Conservation (phyloP, 1,140 invertebrate species). For the Manduca sexta region DNA sequence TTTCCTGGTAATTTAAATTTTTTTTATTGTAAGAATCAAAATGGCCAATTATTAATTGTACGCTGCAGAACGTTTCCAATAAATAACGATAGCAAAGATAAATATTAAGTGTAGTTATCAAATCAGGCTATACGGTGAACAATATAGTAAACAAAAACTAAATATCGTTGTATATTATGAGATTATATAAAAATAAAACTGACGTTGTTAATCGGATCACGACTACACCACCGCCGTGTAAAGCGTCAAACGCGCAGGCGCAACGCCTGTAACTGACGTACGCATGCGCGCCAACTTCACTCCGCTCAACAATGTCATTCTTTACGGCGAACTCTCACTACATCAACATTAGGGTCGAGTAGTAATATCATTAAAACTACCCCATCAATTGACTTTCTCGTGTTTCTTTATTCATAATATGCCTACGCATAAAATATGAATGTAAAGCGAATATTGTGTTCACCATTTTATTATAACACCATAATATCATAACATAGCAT, state of each 20-base stretch:
- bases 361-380: too few relatives aligned
- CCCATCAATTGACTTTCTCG: too few relatives aligned
- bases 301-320: slow-evolving; percentile 25
- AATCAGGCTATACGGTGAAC: slow-evolving; percentile 36
- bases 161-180: slow-evolving; percentile 15
- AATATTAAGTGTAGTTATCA: slow-evolving; percentile 15
- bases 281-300: slow-evolving; percentile 62
- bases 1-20: neutral
- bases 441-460: too few relatives aligned
- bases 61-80: slow-evolving; percentile 1
- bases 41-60: slow-evolving; percentile 11
- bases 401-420: too few relatives aligned
- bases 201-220: slow-evolving; percentile 72
- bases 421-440: too few relatives aligned
- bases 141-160: slow-evolving; percentile 13
- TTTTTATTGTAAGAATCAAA: slow-evolving; percentile 1
- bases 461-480: too few relatives aligned
- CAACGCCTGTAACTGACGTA: slow-evolving; percentile 65
- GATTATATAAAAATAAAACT: slow-evolving; percentile 49
- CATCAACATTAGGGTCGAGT: neutral
- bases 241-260: slow-evolving; percentile 68
- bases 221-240: slow-evolving; percentile 69
- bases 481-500: too few relatives aligned
- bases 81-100: slow-evolving; percentile 10
- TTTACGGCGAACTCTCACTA: slow-evolving; percentile 14